Evolutionary conservation across 1,140 invertebrate genomes (phyloP).

Genomic region (Drosophila ficusphila): DNA sequence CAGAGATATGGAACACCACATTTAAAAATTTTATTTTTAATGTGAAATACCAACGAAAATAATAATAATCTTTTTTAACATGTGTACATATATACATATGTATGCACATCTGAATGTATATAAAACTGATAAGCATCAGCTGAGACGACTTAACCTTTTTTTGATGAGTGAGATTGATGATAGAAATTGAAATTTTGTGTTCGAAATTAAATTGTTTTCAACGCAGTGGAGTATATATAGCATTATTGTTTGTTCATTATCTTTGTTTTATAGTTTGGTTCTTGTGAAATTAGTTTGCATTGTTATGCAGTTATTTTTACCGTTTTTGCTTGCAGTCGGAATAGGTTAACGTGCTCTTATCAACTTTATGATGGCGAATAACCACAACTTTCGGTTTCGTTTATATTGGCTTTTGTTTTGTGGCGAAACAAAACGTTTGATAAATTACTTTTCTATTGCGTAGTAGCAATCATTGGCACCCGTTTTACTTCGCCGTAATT

Average conservation of each 20-base stretch:
- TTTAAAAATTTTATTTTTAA: no score
- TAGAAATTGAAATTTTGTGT: no score
- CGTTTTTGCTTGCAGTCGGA: constrained; percentile 4
- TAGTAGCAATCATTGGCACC: constrained; percentile 42
- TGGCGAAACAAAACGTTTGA: constrained; percentile 14
- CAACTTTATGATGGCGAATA: constrained; percentile 11
- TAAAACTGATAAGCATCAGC: neutral
- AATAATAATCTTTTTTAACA: no score
- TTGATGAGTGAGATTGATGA: no score
- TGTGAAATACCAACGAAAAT: no score
- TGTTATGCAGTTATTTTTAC: constrained; percentile 24
- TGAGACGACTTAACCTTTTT: neutral
- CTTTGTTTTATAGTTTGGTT: neutral
- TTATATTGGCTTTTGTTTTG: constrained; percentile 1
- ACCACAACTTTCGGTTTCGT: constrained; percentile 13
- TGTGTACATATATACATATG: neutral
- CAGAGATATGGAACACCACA: no score
- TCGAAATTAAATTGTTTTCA: no score
- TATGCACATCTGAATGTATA: neutral
- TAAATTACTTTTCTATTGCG: constrained; percentile 38
- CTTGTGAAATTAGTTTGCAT: neutral
- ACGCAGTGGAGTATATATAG: neutral
- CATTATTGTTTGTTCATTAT: neutral
- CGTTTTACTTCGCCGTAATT: constrained; percentile 28
- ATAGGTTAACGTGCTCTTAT: constrained; percentile 39